Percentiles rank a stretch among this genome's conserved stretches.
phyloP scores from a whole-genome alignment of 1,140 invertebrate genomes.

The Apolygus lucorum region DNA sequence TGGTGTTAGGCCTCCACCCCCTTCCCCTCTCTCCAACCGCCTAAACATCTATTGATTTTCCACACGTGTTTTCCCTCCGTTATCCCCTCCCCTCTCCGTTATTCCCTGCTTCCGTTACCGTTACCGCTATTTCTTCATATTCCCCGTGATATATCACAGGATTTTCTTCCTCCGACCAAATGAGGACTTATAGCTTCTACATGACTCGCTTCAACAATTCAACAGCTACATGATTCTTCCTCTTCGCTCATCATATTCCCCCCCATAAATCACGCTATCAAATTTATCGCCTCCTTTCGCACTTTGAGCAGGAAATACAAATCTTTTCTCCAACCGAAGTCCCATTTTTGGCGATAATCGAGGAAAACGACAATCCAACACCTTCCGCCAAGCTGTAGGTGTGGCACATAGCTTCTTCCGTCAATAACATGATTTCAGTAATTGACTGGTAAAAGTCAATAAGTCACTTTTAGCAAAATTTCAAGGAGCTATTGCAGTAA shows the following conservation, averaged over 20 bases:
- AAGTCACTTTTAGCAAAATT: too few relatives aligned
- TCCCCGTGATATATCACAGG: neutral
- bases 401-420: too few relatives aligned
- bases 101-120: neutral
- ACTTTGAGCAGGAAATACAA: too few relatives aligned
- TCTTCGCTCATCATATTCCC: slow-evolving; percentile 11
- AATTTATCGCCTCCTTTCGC: slow-evolving; percentile 18
- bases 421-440: too few relatives aligned
- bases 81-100: neutral
- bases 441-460: too few relatives aligned
- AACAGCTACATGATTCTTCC: slow-evolving; percentile 14
- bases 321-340: too few relatives aligned
- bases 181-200: slow-evolving; percentile 19
- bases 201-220: slow-evolving; percentile 19
- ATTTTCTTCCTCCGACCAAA: slow-evolving; percentile 9
- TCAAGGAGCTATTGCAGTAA: too few relatives aligned
- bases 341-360: too few relatives aligned
- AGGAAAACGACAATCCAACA: too few relatives aligned
- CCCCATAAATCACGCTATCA: slow-evolving; percentile 62
- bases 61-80: slow-evolving; percentile 10
- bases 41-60: slow-evolving; percentile 22
- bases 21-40: neutral
- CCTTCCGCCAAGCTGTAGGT: too few relatives aligned
- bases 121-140: neutral
- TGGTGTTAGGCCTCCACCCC: neutral